Conservation (phyloP, 2,888 invertebrate species). For the Alcis repandata region DNA sequence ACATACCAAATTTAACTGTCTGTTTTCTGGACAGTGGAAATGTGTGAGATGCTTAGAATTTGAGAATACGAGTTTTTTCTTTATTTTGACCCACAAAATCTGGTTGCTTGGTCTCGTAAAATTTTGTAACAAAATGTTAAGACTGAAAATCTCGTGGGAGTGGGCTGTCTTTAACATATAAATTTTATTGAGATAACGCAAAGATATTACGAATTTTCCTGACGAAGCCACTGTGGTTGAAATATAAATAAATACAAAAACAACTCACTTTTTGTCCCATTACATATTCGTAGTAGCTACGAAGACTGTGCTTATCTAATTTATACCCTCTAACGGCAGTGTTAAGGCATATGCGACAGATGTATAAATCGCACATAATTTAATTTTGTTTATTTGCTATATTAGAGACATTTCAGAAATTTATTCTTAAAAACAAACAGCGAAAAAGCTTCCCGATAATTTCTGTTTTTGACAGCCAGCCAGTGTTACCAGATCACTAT, state of each 20-base stretch:
- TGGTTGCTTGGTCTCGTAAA: not conserved
- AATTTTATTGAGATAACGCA: not conserved
- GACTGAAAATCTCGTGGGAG: not conserved
- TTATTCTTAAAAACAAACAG: conserved; percentile 7
- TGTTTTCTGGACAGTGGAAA: not conserved
- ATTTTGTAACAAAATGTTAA: not conserved
- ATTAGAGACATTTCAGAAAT: not conserved
- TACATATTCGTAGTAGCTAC: conserved; percentile 62
- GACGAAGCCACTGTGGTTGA: not conserved
- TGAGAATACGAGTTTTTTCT: not conserved
- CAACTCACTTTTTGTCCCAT: conserved; percentile 62
- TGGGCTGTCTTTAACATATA: not conserved
- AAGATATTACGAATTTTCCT: not conserved
- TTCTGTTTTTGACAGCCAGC: conserved; percentile 4
- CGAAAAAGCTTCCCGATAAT: not conserved
- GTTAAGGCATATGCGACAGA: conserved; percentile 65
- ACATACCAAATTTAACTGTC: no score
- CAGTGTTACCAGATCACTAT: no score
- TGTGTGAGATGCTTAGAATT: not conserved
- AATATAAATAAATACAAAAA: not conserved
- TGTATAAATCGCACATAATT: conserved; percentile 58
- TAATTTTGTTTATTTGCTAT: not conserved
- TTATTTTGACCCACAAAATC: not conserved
- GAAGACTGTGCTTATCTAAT: conserved; percentile 56
- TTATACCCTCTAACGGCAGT: conserved; percentile 61